A percentile compares a stretch with the other conserved stretches of the same genome.
These are phyloP conservation scores for Iphiclides podalirius DNA, from an alignment of 2,888 invertebrate species.

Conservation along the genomic window DNA sequence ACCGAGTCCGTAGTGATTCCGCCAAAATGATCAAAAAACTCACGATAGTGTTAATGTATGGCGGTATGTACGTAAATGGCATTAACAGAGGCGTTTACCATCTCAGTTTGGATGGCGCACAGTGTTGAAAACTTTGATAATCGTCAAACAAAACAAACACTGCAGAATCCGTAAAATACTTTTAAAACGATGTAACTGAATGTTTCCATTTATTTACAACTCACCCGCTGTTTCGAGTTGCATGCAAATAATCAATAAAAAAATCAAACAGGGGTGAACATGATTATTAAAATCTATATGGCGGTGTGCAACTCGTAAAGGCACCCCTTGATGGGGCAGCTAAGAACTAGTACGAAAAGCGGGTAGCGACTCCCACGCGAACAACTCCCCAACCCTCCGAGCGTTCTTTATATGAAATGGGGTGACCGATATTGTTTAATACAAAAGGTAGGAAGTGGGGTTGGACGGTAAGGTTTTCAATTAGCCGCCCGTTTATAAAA, in stretches of 20 bases:
- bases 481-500: background rate
- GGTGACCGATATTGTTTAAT: constrained; percentile 20
- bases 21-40: too few species aligned
- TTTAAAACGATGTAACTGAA: too few species aligned
- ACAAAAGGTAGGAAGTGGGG: constrained; percentile 16
- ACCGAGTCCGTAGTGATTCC: too few species aligned
- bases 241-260: constrained; percentile 7
- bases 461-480: background rate
- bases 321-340: constrained; percentile 3
- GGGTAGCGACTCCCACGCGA: constrained; percentile 22
- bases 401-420: constrained; percentile 18
- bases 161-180: too few species aligned
- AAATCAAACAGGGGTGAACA: constrained; percentile 5
- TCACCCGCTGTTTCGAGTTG: background rate
- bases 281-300: constrained; percentile 14
- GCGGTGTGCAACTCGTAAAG: constrained; percentile 10
- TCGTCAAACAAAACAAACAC: too few species aligned
- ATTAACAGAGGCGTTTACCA: too few species aligned
- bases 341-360: too few species aligned
- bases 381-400: constrained; percentile 12
- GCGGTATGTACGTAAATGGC: too few species aligned
- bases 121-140: too few species aligned
- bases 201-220: too few species aligned
- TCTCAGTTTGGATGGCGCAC: too few species aligned
- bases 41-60: too few species aligned